phyloP scores from a whole-genome alignment of 2,888 invertebrate species.

The Spilarctia lutea region DNA sequence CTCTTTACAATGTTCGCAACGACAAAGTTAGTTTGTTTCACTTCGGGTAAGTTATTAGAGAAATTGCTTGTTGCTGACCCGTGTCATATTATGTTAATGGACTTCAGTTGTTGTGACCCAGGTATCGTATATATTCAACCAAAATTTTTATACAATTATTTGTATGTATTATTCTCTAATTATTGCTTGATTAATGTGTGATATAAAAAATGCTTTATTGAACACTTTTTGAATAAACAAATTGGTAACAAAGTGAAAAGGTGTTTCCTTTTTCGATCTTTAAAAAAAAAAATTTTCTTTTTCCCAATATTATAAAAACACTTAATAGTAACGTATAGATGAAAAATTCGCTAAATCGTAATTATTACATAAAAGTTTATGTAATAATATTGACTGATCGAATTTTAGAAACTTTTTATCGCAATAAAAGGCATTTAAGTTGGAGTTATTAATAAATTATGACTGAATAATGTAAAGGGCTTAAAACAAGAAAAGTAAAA shows the following conservation, averaged over 20 bases:
- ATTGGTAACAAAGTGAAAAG: not conserved
- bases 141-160: not conserved
- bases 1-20: not conserved
- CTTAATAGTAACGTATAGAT: no score
- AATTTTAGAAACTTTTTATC: not conserved
- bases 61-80: not conserved
- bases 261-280: not conserved
- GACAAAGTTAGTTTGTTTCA: not conserved
- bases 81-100: not conserved
- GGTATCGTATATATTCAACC: not conserved
- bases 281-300: not conserved
- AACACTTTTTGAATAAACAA: not conserved
- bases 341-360: no score
- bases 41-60: not conserved
- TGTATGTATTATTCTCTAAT: not conserved
- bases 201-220: no score
- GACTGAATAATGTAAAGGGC: not conserved
- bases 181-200: not conserved
- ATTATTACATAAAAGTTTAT: no score
- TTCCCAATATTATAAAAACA: no score
- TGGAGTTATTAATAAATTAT: not conserved
- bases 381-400: not conserved
- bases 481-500: not conserved
- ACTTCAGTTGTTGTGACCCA: not conserved
- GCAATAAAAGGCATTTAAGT: not conserved